These are phyloP conservation scores for Salmo trutta DNA, from an alignment of 2,797 vertebrate genomes.

Conservation along the genomic window DNA sequence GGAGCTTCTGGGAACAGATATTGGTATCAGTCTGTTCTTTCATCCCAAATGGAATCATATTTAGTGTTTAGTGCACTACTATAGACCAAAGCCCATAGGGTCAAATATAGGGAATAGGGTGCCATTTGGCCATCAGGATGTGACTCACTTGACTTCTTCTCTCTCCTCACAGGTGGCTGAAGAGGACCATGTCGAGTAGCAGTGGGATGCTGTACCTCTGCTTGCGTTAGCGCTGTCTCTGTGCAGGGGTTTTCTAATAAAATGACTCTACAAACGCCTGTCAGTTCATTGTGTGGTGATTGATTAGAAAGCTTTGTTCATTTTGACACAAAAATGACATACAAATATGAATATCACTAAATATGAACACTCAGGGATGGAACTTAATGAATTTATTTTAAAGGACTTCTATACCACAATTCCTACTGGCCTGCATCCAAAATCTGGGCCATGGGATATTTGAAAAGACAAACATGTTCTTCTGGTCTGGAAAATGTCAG, in stretches of 20 bases:
- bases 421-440: too few species aligned
- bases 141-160: not conserved
- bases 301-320: not conserved
- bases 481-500: too few species aligned
- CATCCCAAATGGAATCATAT: too few species aligned
- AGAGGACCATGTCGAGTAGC: constrained; percentile 30
- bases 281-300: not conserved
- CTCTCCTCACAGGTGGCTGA: constrained; percentile 42
- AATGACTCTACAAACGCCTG: constrained; percentile 27
- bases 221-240: constrained; percentile 29
- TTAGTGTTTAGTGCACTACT: not conserved
- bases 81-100: not conserved
- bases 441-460: too few species aligned
- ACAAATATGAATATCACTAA: too few species aligned
- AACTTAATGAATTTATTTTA: too few species aligned
- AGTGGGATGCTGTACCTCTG: constrained; percentile 41
- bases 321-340: too few species aligned
- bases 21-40: not conserved
- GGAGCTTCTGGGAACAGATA: not conserved
- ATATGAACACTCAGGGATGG: too few species aligned
- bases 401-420: too few species aligned
- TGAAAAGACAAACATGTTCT: too few species aligned
- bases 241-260: constrained; percentile 70
- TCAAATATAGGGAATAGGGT: not conserved
- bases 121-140: not conserved